These are phyloP conservation scores for Datnioides undecimradiatus DNA, from an alignment of 2,113 vertebrate species.

Conservation along the genomic window DNA sequence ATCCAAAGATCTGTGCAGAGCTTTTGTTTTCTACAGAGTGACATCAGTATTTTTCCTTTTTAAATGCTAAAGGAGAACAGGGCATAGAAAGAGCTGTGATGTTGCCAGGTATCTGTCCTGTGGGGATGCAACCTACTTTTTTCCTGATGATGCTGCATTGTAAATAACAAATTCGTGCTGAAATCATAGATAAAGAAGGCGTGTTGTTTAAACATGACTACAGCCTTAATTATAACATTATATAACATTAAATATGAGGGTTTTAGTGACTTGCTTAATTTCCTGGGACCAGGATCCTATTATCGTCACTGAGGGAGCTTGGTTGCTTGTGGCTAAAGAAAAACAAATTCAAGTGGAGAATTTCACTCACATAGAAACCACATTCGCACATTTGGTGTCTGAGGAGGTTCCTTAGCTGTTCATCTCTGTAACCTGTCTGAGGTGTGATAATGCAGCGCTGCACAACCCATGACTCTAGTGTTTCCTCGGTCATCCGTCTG, in stretches of 20 bases:
- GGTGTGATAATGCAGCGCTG: slow-evolving; percentile 8
- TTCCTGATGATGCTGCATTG: too few species aligned
- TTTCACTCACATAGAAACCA: slow-evolving; percentile 3
- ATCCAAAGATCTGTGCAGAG: neutral
- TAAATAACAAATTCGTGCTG: too few species aligned
- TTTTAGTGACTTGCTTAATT: too few species aligned
- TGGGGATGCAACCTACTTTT: too few species aligned
- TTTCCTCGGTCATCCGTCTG: slow-evolving; percentile 13
- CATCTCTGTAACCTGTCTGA: slow-evolving; percentile 6
- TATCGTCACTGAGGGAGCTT: too few species aligned
- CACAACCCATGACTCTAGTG: neutral
- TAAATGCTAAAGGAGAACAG: neutral
- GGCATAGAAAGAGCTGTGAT: neutral
- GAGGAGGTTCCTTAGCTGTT: neutral
- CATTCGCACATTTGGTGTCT: neutral
- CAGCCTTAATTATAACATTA: too few species aligned
- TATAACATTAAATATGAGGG: too few species aligned
- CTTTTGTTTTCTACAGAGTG: neutral
- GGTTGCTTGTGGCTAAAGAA: neutral
- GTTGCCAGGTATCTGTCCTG: too few species aligned
- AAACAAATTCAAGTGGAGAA: neutral
- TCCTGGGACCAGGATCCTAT: too few species aligned
- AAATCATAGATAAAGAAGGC: too few species aligned
- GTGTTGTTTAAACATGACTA: too few species aligned
- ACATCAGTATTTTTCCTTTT: neutral